phyloP scores from a whole-genome alignment of 1,140 invertebrate species.

The Nomia melanderi region DNA sequence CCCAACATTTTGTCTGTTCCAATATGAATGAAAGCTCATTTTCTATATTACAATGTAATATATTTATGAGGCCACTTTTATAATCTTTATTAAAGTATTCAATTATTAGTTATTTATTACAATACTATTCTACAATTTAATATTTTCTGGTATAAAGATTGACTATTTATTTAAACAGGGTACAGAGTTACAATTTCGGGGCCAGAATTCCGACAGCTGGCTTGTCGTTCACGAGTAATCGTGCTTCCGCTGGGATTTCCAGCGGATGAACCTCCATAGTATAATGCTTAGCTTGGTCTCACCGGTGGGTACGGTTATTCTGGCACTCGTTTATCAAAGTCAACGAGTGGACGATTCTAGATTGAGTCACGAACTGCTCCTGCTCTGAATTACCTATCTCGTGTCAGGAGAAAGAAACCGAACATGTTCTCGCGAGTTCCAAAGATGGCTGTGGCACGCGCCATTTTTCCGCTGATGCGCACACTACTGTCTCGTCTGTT shows the following conservation, averaged over 20 bases:
- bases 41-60: too few species aligned
- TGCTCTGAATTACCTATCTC: slow-evolving; percentile 18
- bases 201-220: neutral
- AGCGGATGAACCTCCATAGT: neutral
- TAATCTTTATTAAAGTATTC: too few species aligned
- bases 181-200: neutral
- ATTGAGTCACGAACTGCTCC: slow-evolving; percentile 61
- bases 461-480: slow-evolving; percentile 21
- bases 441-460: slow-evolving; percentile 5
- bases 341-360: slow-evolving; percentile 60
- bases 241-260: slow-evolving; percentile 11
- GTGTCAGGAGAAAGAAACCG: slow-evolving; percentile 14
- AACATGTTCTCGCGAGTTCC: slow-evolving; percentile 7
- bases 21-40: too few species aligned
- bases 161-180: too few species aligned
- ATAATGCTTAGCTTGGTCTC: slow-evolving; percentile 28
- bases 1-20: too few species aligned
- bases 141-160: neutral
- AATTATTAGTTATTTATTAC: too few species aligned
- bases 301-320: slow-evolving; percentile 14
- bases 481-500: neutral
- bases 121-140: neutral
- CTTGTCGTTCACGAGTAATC: neutral
- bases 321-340: slow-evolving; percentile 63
- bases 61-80: too few species aligned